Conservation (phyloP, 2,113 vertebrate species). For the Coreoperca whiteheadi region DNA sequence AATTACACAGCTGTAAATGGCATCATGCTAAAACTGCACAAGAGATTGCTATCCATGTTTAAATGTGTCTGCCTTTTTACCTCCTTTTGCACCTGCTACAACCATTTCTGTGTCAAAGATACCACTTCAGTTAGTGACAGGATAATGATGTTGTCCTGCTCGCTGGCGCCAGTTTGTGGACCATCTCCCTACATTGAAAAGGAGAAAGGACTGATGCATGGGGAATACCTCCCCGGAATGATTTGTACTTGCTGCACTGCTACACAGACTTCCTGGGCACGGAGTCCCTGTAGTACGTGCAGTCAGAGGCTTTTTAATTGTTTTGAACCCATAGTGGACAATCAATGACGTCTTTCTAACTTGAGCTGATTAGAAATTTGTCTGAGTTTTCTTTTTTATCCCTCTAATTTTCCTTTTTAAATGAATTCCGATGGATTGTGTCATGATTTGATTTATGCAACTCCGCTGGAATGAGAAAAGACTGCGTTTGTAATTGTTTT, state of each 20-base stretch:
- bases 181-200: slow-evolving; percentile 27
- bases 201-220: slow-evolving; percentile 42
- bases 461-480: slow-evolving; percentile 79
- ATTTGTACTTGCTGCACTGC: slow-evolving; percentile 25
- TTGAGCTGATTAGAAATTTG: slow-evolving; percentile 58
- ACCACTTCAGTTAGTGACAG: slow-evolving; percentile 38
- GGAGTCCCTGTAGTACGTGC: slow-evolving; percentile 37
- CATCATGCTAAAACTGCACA: slow-evolving; percentile 61
- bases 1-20: slow-evolving; percentile 61
- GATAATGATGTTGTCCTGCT: slow-evolving; percentile 26
- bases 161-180: slow-evolving; percentile 32
- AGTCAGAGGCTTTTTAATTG: slow-evolving; percentile 49
- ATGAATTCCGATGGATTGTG: slow-evolving; percentile 81
- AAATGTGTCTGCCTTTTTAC: slow-evolving; percentile 58
- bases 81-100: slow-evolving; percentile 50
- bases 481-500: slow-evolving; percentile 82
- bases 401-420: slow-evolving; percentile 78
- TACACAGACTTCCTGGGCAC: slow-evolving; percentile 35
- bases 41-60: slow-evolving; percentile 59
- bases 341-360: slow-evolving; percentile 73
- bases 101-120: slow-evolving; percentile 50
- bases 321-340: slow-evolving; percentile 66
- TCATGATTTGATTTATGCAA: slow-evolving; percentile 83
- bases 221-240: slow-evolving; percentile 8
- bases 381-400: slow-evolving; percentile 48